Evolutionary conservation across 2,797 vertebrate species (phyloP), one percentile per base, ranked within the genome.

Genomic region (Okamejei kenojei): DNA sequence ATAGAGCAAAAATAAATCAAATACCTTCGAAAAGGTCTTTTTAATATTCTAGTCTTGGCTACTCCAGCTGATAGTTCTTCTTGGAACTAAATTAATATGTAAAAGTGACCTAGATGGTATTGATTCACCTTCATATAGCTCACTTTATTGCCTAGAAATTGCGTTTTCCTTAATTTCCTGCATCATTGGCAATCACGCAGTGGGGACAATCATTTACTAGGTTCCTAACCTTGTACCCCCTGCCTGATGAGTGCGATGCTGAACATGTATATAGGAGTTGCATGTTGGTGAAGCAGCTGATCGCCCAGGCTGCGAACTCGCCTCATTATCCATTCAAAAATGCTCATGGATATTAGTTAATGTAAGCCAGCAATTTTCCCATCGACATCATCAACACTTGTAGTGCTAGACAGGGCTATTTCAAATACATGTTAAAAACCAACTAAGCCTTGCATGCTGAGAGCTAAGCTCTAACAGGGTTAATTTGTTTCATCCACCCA

Each of bases 31-130:
- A 91, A 91, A 73, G 74, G 32, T 4, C 26, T 76, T 68, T 92
- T 74, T 54, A 58, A 92, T 76, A 92, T 92, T 92, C 90, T 58
- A 92, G 71, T 92, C 90, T n/a, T 92, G 35, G 10, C 26, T 76
- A 0, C 45, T n/a, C 15, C 54, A 38, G 26, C 71, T 54, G 90
- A 76, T 74, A 26, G 65, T 45, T 91, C 63, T 26, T 91, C 68
- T 91, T 74, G 71, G 35, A 91, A 92, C 35, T 92, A 74, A 92
- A 92, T 76, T 92, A 76, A 74, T 76, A 7, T 8, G 26, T 76
- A 92, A 92, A 73, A 65, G 84, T 88, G 68, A 88, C 17, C 35
- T 68, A 23, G 61, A 68, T 88, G 84, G 63, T 88, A 88, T 88
- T 68, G 84, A 88, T 88, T 68, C 84, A 88, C 84, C 84, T 88